A percentile compares a stretch with the other conserved stretches of the same genome.
phyloP scores from a whole-genome alignment of 2,888 invertebrate genomes.

The Galeopsomyia nigrocyanea region DNA sequence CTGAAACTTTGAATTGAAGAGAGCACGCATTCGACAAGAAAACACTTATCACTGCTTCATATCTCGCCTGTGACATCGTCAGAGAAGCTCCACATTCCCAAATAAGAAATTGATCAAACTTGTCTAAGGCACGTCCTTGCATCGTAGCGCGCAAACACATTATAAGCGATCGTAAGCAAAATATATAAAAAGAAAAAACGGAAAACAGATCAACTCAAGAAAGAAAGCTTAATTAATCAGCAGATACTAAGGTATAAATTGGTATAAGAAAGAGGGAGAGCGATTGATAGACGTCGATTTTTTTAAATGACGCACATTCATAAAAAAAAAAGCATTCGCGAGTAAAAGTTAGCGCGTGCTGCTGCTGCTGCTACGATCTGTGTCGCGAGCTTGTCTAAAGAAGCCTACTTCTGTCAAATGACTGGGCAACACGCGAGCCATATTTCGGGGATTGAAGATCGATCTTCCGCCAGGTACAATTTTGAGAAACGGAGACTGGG shows the following conservation, averaged over 20 bases:
- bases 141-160: not conserved
- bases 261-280: not conserved
- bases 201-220: not conserved
- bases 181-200: not conserved
- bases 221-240: conserved; percentile 7
- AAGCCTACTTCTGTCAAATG: conserved; percentile 12
- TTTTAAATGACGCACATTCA: no score
- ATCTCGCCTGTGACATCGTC: conserved; percentile 16
- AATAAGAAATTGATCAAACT: conserved; percentile 46
- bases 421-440: conserved; percentile 27
- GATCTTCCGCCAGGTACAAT: conserved; percentile 22
- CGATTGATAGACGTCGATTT: not conserved
- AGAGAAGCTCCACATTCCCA: conserved; percentile 7
- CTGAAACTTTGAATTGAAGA: no score
- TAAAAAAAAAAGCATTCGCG: not conserved
- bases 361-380: no score
- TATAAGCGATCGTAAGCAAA: not conserved
- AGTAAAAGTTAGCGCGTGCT: no score
- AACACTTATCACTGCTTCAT: not conserved
- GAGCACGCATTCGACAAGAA: no score
- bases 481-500: conserved; percentile 9
- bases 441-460: conserved; percentile 25
- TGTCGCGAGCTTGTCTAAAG: no score
- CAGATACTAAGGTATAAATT: no score
- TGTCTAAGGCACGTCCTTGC: conserved; percentile 36